A percentile compares a stretch with the other conserved stretches of the same genome.
phyloP scores from a whole-genome alignment of 2,888 invertebrate genomes.

The Parnassius mnemosyne region DNA sequence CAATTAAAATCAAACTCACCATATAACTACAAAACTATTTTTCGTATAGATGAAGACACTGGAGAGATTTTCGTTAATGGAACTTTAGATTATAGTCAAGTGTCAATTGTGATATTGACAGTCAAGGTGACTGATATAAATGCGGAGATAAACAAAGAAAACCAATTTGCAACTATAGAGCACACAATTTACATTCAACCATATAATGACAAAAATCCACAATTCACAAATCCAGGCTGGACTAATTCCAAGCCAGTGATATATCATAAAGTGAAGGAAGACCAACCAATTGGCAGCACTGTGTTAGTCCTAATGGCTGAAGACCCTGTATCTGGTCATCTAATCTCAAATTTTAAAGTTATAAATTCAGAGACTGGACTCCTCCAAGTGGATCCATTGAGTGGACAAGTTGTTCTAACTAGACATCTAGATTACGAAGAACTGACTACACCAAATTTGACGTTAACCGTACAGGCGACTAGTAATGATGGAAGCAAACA shows the following conservation, averaged over 20 bases:
- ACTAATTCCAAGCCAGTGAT: conserved; percentile 85
- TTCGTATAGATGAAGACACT: conserved; percentile 84
- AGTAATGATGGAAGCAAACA: conserved; percentile 77
- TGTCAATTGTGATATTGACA: conserved; percentile 87
- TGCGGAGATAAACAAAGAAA: conserved; percentile 83
- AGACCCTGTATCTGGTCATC: conserved; percentile 84
- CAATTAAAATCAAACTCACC: conserved; percentile 81
- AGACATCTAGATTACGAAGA: conserved; percentile 89
- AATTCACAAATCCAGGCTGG: conserved; percentile 87
- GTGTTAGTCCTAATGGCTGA: conserved; percentile 85
- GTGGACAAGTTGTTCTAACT: conserved; percentile 87
- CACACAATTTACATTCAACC: conserved; percentile 89
- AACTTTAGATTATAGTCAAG: conserved; percentile 85
- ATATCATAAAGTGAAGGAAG: conserved; percentile 85
- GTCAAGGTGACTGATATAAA: conserved; percentile 86
- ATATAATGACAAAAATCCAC: conserved; percentile 87
- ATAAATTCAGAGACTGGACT: conserved; percentile 78
- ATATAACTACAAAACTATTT: conserved; percentile 84
- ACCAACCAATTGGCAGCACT: conserved; percentile 87
- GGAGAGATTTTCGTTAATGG: conserved; percentile 86
- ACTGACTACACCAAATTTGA: conserved; percentile 80
- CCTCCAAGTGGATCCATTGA: conserved; percentile 81
- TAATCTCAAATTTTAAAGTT: conserved; percentile 82
- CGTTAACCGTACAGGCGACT: conserved; percentile 79
- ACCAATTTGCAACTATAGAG: conserved; percentile 84